phyloP scores from a whole-genome alignment of 2,113 vertebrate species.

The Siphamia tubifer region DNA sequence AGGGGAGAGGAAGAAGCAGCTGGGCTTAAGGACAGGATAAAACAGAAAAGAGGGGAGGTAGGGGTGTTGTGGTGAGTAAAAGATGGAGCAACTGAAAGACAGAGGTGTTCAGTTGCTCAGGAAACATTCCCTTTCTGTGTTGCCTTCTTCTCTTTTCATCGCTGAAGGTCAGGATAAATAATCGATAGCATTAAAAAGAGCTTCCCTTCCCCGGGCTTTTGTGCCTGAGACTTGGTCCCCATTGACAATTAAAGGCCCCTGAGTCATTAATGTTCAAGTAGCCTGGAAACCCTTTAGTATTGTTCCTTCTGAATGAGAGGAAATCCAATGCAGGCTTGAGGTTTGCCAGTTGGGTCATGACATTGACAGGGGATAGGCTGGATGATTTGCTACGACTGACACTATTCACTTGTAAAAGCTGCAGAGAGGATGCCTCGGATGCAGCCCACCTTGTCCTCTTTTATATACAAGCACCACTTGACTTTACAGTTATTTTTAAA shows the following conservation, averaged over 20 bases:
- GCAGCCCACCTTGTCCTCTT: not conserved
- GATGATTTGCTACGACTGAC: conserved; percentile 25
- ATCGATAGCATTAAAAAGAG: conserved; percentile 69
- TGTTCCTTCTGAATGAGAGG: conserved; percentile 66
- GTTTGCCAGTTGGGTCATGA: conserved; percentile 65
- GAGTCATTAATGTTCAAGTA: conserved; percentile 73
- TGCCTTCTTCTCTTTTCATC: conserved; percentile 54
- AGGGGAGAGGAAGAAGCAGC: conserved; percentile 36
- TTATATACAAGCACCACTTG: not conserved
- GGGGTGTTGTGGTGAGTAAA: conserved; percentile 28
- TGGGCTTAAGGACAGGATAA: conserved; percentile 61
- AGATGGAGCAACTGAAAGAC: conserved; percentile 38
- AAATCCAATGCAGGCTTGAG: conserved; percentile 67
- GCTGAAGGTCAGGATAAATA: conserved; percentile 74
- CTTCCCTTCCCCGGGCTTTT: conserved; percentile 40
- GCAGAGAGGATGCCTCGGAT: conserved; percentile 2
- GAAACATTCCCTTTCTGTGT: conserved; percentile 57
- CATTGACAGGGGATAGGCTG: conserved; percentile 43
- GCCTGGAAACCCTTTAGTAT: conserved; percentile 62
- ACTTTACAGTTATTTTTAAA: conserved; percentile 42
- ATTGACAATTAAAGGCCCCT: conserved; percentile 58
- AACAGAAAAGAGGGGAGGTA: conserved; percentile 5
- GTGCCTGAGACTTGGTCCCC: conserved; percentile 52
- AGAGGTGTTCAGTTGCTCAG: conserved; percentile 52
- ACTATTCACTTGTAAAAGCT: conserved; percentile 1